Evolutionary conservation across 2,888 invertebrate species (phyloP), one percentile per base, ranked within the genome.

Genomic region (Polydrusus cervinus): DNA sequence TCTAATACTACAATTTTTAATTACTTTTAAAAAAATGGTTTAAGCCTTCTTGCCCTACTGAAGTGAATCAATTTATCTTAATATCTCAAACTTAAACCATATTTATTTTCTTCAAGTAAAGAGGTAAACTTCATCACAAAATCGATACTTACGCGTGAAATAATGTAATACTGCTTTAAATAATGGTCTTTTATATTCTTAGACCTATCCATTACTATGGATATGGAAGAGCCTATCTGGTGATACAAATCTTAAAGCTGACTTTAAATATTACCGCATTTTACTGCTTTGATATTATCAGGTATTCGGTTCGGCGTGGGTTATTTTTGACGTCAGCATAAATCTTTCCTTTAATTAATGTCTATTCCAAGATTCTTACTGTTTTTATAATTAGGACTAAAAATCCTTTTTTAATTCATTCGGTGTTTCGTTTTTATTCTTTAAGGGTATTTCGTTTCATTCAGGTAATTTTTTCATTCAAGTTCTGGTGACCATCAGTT

Each of bases 311-410:
- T 83, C 84, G 82, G 86, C 85, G 85, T 85, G 85, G 86, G 86
- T 84, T 87, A 87, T 85, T 86, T 86, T 85, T 84, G 86, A 86
- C 84, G 81, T 83, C 79, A 66, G 83, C 82, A 86, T 86, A 87
- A 86, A 87, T 87, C 86, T 86, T 84, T 81, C 81, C 83, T 83
- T 84, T 86, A 86, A 87, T 86, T 86, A 87, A 87, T 86, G 85
- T 80, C 80, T 82, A 80, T 82, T 81, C 78, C 79, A 76, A 82
- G 82, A 82, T 83, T 83, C 83, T 81, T 80, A 82, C 81, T 76
- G 83, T 80, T 82, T 83, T 82, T 83, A 82, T 84, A 84, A 84
- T 84, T 84, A 83, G 82, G 80, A 66, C 34, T 20, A 66, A 73
- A 73, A 65, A 61, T 71, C 61, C 38, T 57, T 66, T 72, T 73